Base-by-base conservation (phyloP, 2,113 vertebrate species). In the Hyaena hyaena region DNA sequence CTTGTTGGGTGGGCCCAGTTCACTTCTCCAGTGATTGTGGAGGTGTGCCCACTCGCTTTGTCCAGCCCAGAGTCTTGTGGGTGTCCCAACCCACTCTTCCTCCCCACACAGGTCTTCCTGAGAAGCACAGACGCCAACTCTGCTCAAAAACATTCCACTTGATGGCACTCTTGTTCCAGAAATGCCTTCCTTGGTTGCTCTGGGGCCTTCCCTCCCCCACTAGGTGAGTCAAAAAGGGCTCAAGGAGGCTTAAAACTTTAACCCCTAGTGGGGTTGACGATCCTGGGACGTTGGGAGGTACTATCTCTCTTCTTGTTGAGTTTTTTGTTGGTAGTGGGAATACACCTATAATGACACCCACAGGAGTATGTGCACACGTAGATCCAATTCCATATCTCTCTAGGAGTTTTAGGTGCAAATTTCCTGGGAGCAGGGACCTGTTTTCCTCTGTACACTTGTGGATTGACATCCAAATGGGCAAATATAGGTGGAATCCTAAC, bases 41-140 rank as follows among this genome's bases (percentile, higher is more conserved):
- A 82, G 12, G 7, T 7, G 16, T 28, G 11, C 74, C 14, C 43
- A 45, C 35, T 17, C 39, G 0, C 28, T 39, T 11, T 23, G 2
- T 77, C 35, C 10, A 19, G 48, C 5, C 31, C 39, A 14, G n/a
- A 55, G 17, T 77, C 31, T 35, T 55, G 28, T 4, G n/a, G 26
- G 48, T 48, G 69, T 45, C 23, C 7, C 19, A 8, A 84, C 26
- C 17, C 7, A 21, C 14, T 4, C 43, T 53, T 43, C 10, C 12
- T 84, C 48, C n/a, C 2, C 0, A n/a, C 33, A 19, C 26, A 14
- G 50, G 55, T 35, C 28, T 84, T 83, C 26, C 45, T 43, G 10
- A 14, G 26, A 74, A 15, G 10, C 33, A 17, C 0, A 2, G 6
- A 10, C 4, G 12, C 31, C 48, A 0, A 33, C 50, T 33, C 21